phyloP scores from a whole-genome alignment of 2,113 vertebrate species.

The Tetrao urogallus region DNA sequence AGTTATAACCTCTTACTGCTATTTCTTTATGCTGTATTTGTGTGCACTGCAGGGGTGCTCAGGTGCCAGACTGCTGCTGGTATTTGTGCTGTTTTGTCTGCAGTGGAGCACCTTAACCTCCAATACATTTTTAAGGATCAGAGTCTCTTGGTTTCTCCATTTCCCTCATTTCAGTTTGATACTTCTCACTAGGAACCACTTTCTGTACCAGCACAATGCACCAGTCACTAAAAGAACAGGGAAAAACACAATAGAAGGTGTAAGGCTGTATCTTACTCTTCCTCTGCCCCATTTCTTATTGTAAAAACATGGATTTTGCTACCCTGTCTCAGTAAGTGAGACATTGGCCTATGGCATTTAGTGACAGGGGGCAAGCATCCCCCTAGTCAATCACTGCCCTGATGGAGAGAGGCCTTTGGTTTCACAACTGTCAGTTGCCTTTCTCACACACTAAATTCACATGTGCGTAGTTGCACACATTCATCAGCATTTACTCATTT shows the following conservation, averaged over 20 bases:
- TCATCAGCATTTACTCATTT: slow-evolving; percentile 41
- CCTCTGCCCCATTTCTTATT: not conserved
- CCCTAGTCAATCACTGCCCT: not conserved
- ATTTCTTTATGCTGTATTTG: slow-evolving; percentile 53
- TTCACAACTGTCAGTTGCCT: slow-evolving; percentile 26
- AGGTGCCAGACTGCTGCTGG: slow-evolving; percentile 6
- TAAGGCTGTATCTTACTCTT: not conserved
- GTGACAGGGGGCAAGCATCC: fast-evolving
- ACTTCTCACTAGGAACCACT: slow-evolving; percentile 11
- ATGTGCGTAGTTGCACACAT: not conserved
- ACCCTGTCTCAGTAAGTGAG: fast-evolving
- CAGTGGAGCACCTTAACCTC: slow-evolving; percentile 32
- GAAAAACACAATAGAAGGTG: not conserved
- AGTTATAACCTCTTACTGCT: slow-evolving; percentile 51
- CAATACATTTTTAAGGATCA: slow-evolving; percentile 32
- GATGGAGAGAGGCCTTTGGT: not conserved
- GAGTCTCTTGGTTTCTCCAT: slow-evolving; percentile 44
- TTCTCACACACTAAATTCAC: slow-evolving; percentile 21
- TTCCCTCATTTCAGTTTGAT: slow-evolving; percentile 28
- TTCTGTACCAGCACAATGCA: not conserved
- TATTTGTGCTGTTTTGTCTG: not conserved
- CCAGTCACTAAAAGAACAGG: slow-evolving; percentile 22
- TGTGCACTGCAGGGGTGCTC: not conserved
- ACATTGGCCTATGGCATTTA: not conserved
- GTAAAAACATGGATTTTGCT: not conserved